phyloP scores from a whole-genome alignment of 1,140 invertebrate genomes.

The Leptinotarsa undecemlineata region DNA sequence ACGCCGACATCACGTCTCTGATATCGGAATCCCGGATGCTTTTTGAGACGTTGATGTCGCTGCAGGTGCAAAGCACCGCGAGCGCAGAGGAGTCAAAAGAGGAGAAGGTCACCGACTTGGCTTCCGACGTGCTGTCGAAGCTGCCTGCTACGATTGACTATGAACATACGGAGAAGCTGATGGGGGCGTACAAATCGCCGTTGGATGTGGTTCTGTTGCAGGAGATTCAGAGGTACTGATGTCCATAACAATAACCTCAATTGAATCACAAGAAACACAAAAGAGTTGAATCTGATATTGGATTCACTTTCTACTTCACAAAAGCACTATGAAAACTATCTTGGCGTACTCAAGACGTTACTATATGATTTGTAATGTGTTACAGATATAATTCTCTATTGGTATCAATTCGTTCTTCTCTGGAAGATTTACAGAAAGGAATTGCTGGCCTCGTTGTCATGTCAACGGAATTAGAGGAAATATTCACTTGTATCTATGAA shows the following conservation, averaged over 20 bases:
- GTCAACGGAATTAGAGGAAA: conserved; percentile 79
- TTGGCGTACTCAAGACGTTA: too few relatives aligned
- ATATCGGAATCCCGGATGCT: conserved; percentile 76
- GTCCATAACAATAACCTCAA: background rate
- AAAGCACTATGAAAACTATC: too few relatives aligned
- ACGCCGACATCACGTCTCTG: conserved; percentile 87
- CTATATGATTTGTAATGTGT: conserved; percentile 12
- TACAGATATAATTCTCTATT: conserved; percentile 65
- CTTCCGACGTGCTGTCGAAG: conserved; percentile 71
- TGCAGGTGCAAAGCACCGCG: conserved; percentile 69
- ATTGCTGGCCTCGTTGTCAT: conserved; percentile 83
- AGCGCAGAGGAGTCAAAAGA: conserved; percentile 66
- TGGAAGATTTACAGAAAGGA: conserved; percentile 72
- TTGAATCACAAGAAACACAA: too few relatives aligned
- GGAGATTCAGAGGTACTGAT: conserved; percentile 65
- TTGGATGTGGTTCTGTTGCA: conserved; percentile 82
- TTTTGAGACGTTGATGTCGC: conserved; percentile 79
- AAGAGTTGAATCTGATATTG: too few relatives aligned
- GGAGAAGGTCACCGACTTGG: conserved; percentile 62
- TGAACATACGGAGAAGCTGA: conserved; percentile 71
- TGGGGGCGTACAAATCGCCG: conserved; percentile 71
- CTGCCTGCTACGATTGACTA: conserved; percentile 75
- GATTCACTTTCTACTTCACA: too few relatives aligned
- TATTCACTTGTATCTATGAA: conserved; percentile 78
- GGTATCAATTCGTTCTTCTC: conserved; percentile 58